Evolutionary conservation across 2,888 invertebrate species (phyloP), one percentile per base, ranked within the genome.

Genomic region (Julus scanicus): DNA sequence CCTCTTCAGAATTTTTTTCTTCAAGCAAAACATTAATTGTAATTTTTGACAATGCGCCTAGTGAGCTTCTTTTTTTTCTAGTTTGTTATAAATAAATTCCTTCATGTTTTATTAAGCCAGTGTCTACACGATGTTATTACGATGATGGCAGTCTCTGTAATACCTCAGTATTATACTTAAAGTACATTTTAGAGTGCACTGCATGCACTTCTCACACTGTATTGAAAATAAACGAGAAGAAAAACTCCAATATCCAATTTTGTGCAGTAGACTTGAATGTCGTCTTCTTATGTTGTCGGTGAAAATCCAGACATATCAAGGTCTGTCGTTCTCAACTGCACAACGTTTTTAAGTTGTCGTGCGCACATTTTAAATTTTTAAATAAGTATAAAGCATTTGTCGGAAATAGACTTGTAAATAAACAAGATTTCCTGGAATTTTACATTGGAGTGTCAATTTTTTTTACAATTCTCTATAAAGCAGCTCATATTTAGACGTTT

Each of bases 221-320:
- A 37, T 80, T 80, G 80, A 80, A 37, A 80, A 37, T 80, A 80
- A 80, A 80, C 29, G 37, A 37, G 37, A 80, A 37, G 80, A 80
- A 37, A 80, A 53, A 63, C 80, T 80, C 37, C 80, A 80, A 80
- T 80, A 80, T 80, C 80, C 80, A 80, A 80, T 80, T 80, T 80
- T 80, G 80, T 80, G 80, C 80, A 80, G 80, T 13, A 80, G 80
- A 80, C 80, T 9, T 80, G 80, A 80, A 80, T 80, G 80, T 20
- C 80, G 80, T 80, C 80, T 80, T 80, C 53, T 80, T 13, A 80
- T 80, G 11, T 80, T 80, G 37, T 37, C 80, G 80, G 29, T 80
- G 11, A 37, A 80, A 80, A 80, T 80, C 37, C 80, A 80, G 80
- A 37, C 80, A 29, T 20, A 80, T 80, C 37, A 2, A 80, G 80